Conservation (phyloP, 1,140 invertebrate species). For the Eriosoma lanigerum region DNA sequence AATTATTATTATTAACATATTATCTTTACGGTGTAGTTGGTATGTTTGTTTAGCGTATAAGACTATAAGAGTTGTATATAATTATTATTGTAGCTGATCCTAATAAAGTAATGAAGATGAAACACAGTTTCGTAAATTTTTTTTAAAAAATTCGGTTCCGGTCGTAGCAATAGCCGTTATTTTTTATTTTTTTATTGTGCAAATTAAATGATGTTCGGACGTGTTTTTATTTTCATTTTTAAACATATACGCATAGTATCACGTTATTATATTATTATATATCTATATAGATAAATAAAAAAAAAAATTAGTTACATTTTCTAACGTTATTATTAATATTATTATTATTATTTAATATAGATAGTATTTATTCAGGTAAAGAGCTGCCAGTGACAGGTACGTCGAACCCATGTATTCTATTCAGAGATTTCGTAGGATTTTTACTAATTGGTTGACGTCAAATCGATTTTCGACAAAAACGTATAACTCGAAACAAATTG, state of each 20-base stretch:
- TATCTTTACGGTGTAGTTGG: too few species aligned
- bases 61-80: too few species aligned
- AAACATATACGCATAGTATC: neutral
- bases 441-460: neutral
- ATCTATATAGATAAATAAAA: too few species aligned
- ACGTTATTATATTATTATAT: neutral
- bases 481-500: neutral
- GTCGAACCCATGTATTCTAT: slow-evolving; percentile 3
- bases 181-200: neutral
- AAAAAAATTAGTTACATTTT: neutral
- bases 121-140: neutral
- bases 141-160: neutral
- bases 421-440: neutral
- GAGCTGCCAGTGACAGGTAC: slow-evolving; percentile 7
- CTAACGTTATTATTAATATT: neutral
- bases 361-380: neutral
- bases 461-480: neutral
- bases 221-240: neutral
- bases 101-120: slow-evolving; percentile 5
- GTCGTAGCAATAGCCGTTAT: neutral
- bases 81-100: too few species aligned
- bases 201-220: neutral
- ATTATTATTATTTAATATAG: neutral
- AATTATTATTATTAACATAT: too few species aligned
- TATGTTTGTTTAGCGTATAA: too few species aligned